Evolutionary conservation across 2,888 invertebrate genomes (phyloP).

Genomic region (Abrostola triplasia): DNA sequence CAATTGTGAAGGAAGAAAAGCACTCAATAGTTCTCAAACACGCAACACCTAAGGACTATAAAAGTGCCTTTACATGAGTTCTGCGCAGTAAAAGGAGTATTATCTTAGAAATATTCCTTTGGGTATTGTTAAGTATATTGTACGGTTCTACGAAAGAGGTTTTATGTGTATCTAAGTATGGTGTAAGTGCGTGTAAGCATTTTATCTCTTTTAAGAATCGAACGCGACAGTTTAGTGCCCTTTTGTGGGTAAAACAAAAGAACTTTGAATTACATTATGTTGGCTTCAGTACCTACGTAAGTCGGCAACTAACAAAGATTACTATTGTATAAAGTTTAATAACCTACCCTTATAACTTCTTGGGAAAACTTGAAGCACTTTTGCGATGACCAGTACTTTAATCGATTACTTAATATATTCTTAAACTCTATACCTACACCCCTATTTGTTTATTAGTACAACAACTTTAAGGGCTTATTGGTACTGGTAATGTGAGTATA

Average conservation of each 20-base stretch:
- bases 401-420: too few species aligned
- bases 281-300: too few species aligned
- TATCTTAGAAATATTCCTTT: neutral
- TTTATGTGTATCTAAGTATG: neutral
- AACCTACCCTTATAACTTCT: too few species aligned
- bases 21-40: neutral
- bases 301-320: too few species aligned
- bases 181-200: neutral
- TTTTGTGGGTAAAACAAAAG: neutral
- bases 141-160: neutral
- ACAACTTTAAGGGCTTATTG: too few species aligned
- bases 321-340: too few species aligned
- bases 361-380: too few species aligned
- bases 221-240: constrained; percentile 2
- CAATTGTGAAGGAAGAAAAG: neutral
- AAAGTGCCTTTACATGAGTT: neutral
- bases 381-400: too few species aligned
- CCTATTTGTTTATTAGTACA: too few species aligned
- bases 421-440: too few species aligned
- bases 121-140: neutral
- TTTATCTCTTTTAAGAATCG: constrained; percentile 1
- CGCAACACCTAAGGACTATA: neutral
- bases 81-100: neutral
- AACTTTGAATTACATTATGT: neutral
- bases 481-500: too few species aligned